Conservation (phyloP, 2,797 vertebrate genomes). For the Antrozous pallidus region DNA sequence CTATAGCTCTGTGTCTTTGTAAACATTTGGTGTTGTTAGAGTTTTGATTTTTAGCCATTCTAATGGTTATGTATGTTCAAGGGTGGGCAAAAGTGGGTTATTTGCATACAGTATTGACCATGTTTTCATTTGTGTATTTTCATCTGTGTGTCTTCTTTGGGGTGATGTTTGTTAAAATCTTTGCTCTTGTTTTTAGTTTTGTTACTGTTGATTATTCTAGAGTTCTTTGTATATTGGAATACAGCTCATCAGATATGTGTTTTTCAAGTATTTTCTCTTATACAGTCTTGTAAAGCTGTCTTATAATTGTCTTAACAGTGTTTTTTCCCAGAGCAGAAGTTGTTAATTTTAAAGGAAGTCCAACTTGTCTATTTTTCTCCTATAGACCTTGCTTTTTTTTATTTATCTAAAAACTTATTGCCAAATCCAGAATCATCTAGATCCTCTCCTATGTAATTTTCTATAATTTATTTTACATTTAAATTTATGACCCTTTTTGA, state of each 20-base stretch:
- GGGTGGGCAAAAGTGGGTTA: background rate
- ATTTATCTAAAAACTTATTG: background rate
- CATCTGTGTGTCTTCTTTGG: background rate
- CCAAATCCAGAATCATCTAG: background rate
- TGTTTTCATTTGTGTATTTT: background rate
- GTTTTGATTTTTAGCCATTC: background rate
- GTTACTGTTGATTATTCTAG: background rate
- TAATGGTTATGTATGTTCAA: background rate
- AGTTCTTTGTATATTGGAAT: background rate
- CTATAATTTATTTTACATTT: background rate
- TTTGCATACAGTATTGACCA: background rate
- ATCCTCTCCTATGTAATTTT: background rate
- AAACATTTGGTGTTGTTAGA: background rate
- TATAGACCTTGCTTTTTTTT: background rate
- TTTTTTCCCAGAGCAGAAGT: background rate
- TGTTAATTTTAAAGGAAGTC: slow-evolving; percentile 8
- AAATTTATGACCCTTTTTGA: background rate
- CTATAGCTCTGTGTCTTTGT: background rate
- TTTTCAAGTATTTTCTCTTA: background rate
- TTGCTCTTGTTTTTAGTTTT: background rate
- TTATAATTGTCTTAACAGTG: background rate
- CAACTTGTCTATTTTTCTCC: background rate
- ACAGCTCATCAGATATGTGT: background rate
- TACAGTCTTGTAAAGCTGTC: background rate
- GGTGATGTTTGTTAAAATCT: background rate